Base-by-base conservation (phyloP, 2,888 invertebrate genomes). In the Alviniconcha strummeri region DNA sequence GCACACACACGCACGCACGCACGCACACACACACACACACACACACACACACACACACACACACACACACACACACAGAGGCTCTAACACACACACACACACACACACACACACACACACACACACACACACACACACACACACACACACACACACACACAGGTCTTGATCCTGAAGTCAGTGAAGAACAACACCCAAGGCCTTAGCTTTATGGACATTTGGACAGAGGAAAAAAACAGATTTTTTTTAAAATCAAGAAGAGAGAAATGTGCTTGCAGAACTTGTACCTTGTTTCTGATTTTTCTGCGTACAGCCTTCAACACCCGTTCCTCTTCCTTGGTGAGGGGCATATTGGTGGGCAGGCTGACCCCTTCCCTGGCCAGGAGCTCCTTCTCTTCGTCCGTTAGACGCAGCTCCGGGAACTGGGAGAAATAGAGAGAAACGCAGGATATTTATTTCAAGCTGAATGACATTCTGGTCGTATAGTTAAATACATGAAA, bases 281-380 rank as follows among this genome's bases (percentile, higher is more conserved):
- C 52, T 5, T 64, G 36, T 76, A 97, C 97, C 95, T 98, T 98
- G 94, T 98, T 98, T 85, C 98, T 96, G 90, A 98, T 98, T 95
- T 98, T 98, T 85, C 98, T 95, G 6, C 98, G 95, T 91, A 98
- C 98, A 88, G 97, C 95, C 93, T 98, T 98, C 83, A 98, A 94
- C 91, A 97, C 97, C 81, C 97, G 95, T 92, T 98, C 98, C 93
- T 98, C 98, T 72, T 94, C 93, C 87, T 98, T 98, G n/a, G 98
- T 98, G 5, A 98, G 95, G 0, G 98, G 98, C 93, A 98, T 97
- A 94, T 97, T 96, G 0, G 96, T 95, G 0, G 98, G 98, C 84
- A 98, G 94, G 0, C 95, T 95, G 88, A 98, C 96, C 76, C 97
- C 96, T 94, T 97, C 97, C 94, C 97, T 97, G 84, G 96, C 95